Percentiles rank a stretch among this genome's conserved stretches.
Conservation (phyloP, 2,888 invertebrate species). For the Petrophora chlorosata region DNA sequence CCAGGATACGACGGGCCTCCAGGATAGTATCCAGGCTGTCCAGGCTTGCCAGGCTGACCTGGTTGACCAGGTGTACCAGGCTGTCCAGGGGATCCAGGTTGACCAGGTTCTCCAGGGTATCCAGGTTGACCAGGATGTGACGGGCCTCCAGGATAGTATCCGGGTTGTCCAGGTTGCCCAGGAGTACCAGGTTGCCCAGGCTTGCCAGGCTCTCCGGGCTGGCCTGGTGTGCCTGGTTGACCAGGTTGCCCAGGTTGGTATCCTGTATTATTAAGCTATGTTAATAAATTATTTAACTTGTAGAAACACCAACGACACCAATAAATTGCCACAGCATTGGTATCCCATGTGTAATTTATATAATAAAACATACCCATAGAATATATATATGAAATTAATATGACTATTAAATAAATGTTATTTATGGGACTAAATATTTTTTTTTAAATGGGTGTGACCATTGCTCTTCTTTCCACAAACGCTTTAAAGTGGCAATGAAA, state of each 20-base stretch:
- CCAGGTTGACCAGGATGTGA: constrained; percentile 2
- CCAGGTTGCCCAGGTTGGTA: constrained; percentile 29
- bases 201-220: constrained; percentile 40
- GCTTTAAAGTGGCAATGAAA: no score
- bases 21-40: constrained; percentile 32
- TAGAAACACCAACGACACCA: no score
- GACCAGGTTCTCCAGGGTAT: constrained; percentile 18
- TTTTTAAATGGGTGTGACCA: no score
- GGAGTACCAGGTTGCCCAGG: constrained; percentile 40
- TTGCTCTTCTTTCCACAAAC: no score
- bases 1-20: no score
- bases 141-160: constrained; percentile 33
- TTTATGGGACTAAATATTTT: no score
- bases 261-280: constrained; percentile 2
- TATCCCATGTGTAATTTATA: no score
- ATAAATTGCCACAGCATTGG: no score
- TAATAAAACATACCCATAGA: no score
- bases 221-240: constrained; percentile 31
- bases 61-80: constrained; percentile 33
- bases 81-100: not conserved
- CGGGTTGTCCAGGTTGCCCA: constrained; percentile 39
- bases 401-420: no score
- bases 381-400: no score
- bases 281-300: not conserved
- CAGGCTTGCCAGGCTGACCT: constrained; percentile 25